Percentiles rank a stretch among this genome's conserved stretches.
These are phyloP conservation scores for Halcyon senegalensis DNA, from an alignment of 2,113 vertebrate species.

Conservation along the genomic window DNA sequence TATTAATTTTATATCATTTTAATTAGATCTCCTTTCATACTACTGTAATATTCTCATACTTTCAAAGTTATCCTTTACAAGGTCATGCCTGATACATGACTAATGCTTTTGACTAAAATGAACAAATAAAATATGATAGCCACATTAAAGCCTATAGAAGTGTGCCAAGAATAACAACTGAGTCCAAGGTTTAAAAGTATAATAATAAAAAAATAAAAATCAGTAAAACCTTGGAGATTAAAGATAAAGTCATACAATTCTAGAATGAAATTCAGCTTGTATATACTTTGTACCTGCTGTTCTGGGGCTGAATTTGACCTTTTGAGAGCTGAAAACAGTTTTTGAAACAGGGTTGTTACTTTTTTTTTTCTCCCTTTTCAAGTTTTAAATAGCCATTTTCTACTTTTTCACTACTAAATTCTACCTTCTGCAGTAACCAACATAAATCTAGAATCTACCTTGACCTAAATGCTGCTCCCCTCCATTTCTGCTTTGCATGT, in stretches of 20 bases:
- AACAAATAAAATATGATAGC: conserved; percentile 45
- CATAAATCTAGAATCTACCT: background rate
- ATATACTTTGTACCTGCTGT: conserved; percentile 11
- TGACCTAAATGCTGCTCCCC: background rate
- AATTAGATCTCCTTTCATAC: conserved; percentile 46
- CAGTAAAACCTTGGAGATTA: conserved; percentile 36
- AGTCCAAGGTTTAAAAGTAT: background rate
- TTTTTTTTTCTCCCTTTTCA: background rate
- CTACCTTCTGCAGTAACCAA: background rate
- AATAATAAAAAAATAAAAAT: background rate
- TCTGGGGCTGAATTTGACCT: conserved; percentile 38
- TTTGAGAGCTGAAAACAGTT: background rate
- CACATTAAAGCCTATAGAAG: conserved; percentile 38
- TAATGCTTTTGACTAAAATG: conserved; percentile 30
- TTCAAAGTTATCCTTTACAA: conserved; percentile 14
- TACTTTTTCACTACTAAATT: background rate
- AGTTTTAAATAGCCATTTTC: conserved; percentile 23
- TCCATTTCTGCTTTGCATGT: background rate
- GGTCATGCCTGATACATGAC: conserved; percentile 34
- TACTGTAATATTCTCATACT: background rate
- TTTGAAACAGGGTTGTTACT: background rate
- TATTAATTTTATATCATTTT: conserved; percentile 42
- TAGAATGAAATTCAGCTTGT: conserved; percentile 11
- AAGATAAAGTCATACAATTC: conserved; percentile 40
- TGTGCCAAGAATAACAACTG: conserved; percentile 40